Evolutionary conservation across 2,888 invertebrate species (phyloP).

Genomic region (Cheilosia scutellata): DNA sequence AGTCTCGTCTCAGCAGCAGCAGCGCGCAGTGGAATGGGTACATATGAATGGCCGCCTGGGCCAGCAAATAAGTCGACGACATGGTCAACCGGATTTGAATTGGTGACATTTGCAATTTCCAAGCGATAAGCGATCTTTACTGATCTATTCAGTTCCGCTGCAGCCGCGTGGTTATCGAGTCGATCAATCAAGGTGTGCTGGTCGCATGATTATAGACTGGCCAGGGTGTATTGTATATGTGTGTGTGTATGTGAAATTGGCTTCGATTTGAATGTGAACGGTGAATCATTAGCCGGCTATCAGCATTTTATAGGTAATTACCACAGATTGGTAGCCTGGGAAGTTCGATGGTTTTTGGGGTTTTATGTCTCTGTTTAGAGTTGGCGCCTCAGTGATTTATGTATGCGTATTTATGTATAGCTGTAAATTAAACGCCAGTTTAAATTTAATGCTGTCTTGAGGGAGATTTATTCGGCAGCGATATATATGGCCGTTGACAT

Average conservation of each 20-base stretch:
- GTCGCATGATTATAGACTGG: neutral
- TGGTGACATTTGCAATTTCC: conserved; percentile 74
- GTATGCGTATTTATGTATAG: conserved; percentile 31
- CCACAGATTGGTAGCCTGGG: conserved; percentile 67
- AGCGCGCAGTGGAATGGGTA: conserved; percentile 6
- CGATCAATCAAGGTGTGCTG: conserved; percentile 73
- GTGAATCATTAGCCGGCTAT: conserved; percentile 67
- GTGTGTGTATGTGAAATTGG: conserved; percentile 21
- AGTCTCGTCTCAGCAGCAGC: conserved; percentile 8
- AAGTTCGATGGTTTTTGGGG: conserved; percentile 41
- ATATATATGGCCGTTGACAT: conserved; percentile 39
- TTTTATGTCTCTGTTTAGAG: conserved; percentile 49
- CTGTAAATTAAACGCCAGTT: conserved; percentile 62
- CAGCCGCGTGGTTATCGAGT: conserved; percentile 58
- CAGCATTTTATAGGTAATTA: conserved; percentile 69
- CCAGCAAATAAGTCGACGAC: conserved; percentile 44
- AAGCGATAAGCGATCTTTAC: conserved; percentile 71
- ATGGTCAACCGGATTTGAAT: conserved; percentile 69
- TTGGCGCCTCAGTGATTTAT: conserved; percentile 60
- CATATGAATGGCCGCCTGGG: neutral
- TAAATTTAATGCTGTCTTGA: conserved; percentile 29
- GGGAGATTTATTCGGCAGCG: conserved; percentile 51
- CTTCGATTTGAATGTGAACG: conserved; percentile 50
- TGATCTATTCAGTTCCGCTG: conserved; percentile 75
- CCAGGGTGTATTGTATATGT: neutral